phyloP scores from a whole-genome alignment of 2,888 invertebrate species.

The Drosophila koepferae region DNA sequence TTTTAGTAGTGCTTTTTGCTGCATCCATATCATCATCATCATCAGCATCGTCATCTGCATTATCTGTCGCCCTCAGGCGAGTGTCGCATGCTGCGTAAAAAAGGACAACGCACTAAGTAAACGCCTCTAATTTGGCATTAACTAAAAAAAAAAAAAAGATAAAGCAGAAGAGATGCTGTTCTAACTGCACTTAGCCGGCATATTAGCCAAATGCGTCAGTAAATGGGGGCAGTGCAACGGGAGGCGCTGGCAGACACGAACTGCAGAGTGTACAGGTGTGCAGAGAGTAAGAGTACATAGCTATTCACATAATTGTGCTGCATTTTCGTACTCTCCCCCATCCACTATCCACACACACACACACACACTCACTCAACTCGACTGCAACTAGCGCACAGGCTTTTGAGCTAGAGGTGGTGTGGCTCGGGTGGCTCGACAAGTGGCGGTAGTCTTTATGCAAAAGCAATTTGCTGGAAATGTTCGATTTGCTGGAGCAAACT shows the following conservation, averaged over 20 bases:
- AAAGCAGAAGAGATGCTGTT: constrained; percentile 4
- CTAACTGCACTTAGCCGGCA: constrained; percentile 48
- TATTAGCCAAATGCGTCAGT: constrained; percentile 58
- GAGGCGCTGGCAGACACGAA: background rate
- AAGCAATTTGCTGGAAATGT: constrained; percentile 83
- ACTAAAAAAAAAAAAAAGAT: constrained; percentile 51
- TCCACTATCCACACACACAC: background rate
- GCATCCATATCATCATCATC: background rate
- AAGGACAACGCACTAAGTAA: constrained; percentile 59
- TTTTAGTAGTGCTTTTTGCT: constrained; percentile 12
- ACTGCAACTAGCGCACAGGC: constrained; percentile 16
- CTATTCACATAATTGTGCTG: constrained; percentile 60
- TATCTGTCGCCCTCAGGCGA: constrained; percentile 27
- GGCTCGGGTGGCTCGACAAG: constrained; percentile 40
- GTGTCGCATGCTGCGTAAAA: constrained; percentile 64
- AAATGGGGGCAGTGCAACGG: background rate
- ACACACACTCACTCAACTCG: constrained; percentile 1
- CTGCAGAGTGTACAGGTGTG: background rate
- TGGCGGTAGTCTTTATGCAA: constrained; percentile 78
- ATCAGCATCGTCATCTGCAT: constrained; percentile 8
- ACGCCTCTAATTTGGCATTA: constrained; percentile 74
- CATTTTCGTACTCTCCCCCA: constrained; percentile 6
- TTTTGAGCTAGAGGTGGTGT: background rate
- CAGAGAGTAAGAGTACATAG: constrained; percentile 5
- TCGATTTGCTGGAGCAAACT: constrained; percentile 69